Evolutionary conservation across 2,113 vertebrate genomes (phyloP).

Genomic region (Carlito syrichta): DNA sequence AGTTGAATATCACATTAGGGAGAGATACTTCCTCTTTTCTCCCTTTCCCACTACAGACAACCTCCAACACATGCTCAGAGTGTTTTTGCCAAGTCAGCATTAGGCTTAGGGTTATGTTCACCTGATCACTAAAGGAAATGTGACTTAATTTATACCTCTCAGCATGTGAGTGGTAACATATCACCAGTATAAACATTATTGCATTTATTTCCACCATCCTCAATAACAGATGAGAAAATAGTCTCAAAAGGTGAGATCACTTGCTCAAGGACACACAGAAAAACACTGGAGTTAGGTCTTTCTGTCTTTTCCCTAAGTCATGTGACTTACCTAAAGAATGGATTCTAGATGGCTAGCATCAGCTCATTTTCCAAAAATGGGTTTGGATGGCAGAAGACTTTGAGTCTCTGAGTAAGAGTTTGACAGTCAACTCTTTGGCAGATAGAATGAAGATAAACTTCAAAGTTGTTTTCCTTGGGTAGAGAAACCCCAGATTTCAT

Average conservation of each 20-base stretch:
- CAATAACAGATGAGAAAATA: neutral
- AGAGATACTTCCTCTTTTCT: neutral
- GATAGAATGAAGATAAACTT: neutral
- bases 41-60: neutral
- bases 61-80: neutral
- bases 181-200: neutral
- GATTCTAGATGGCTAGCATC: neutral
- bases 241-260: neutral
- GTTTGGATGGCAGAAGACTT: neutral
- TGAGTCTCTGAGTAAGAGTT: neutral
- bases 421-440: neutral
- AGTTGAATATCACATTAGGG: neutral
- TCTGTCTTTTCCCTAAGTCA: neutral
- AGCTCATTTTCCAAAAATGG: neutral
- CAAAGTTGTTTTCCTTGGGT: slow-evolving; percentile 5
- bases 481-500: slow-evolving; percentile 8
- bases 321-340: neutral
- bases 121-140: neutral
- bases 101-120: neutral
- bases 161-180: neutral
- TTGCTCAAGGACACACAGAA: neutral
- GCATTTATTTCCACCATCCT: neutral
- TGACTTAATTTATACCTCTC: neutral
- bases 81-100: neutral
- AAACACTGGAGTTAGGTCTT: neutral